Evolutionary conservation across 2,888 invertebrate genomes (phyloP).

Genomic region (Empis stercorea): DNA sequence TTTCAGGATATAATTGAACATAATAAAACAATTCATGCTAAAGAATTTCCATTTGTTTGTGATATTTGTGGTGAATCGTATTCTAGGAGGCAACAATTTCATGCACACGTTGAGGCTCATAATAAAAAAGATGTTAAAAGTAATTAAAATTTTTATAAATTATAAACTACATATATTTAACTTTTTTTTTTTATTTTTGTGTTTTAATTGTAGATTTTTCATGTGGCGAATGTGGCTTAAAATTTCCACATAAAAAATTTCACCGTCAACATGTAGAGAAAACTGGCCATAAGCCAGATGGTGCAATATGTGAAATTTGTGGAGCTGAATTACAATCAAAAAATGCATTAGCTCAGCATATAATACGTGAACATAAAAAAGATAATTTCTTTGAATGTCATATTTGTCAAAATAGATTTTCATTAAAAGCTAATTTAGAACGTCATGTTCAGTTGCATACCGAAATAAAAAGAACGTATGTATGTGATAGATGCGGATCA

Average conservation of each 20-base stretch:
- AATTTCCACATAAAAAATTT: slow-evolving; percentile 31
- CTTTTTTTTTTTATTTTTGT: too few relatives aligned
- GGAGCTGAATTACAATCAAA: slow-evolving; percentile 33
- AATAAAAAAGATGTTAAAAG: slow-evolving; percentile 28
- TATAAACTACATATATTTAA: too few relatives aligned
- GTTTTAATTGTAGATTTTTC: slow-evolving; percentile 25
- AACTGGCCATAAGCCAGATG: slow-evolving; percentile 34
- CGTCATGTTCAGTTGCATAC: slow-evolving; percentile 35
- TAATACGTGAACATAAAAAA: slow-evolving; percentile 33
- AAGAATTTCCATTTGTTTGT: slow-evolving; percentile 36
- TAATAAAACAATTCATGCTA: slow-evolving; percentile 32
- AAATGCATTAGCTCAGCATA: slow-evolving; percentile 34
- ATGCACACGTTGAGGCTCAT: slow-evolving; percentile 35
- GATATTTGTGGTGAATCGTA: slow-evolving; percentile 36
- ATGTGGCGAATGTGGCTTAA: slow-evolving; percentile 32
- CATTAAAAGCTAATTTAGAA: slow-evolving; percentile 34
- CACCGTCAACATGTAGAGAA: slow-evolving; percentile 34
- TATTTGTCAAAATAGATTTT: slow-evolving; percentile 36
- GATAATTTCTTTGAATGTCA: slow-evolving; percentile 36
- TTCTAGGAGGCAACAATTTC: slow-evolving; percentile 34
- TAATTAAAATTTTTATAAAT: neutral
- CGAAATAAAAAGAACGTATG: slow-evolving; percentile 35
- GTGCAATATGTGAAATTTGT: slow-evolving; percentile 35
- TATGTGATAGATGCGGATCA: slow-evolving; percentile 35
- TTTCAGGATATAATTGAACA: slow-evolving; percentile 33